phyloP scores from a whole-genome alignment of 2,888 invertebrate genomes.

The Dichetophora obliterata region DNA sequence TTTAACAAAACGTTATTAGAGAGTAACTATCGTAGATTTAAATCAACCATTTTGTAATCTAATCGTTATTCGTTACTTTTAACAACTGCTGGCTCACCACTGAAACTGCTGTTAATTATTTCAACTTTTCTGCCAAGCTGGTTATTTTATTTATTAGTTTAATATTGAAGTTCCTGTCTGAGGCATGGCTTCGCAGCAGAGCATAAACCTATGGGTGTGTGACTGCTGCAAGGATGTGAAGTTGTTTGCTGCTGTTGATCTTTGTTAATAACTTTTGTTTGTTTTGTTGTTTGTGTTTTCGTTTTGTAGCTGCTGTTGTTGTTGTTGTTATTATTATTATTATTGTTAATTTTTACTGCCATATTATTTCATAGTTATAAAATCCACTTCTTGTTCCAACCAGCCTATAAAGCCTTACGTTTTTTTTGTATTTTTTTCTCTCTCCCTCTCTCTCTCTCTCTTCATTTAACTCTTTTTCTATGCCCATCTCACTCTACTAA shows the following conservation, averaged over 20 bases:
- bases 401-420: neutral
- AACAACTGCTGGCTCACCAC: neutral
- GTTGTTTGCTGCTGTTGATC: slow-evolving; percentile 16
- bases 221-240: slow-evolving; percentile 16
- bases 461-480: too few species aligned
- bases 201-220: neutral
- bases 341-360: neutral
- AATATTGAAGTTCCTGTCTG: slow-evolving; percentile 25
- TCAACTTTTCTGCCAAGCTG: neutral
- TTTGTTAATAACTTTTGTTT: slow-evolving; percentile 30
- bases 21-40: too few species aligned
- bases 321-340: neutral
- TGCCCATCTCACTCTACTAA: neutral
- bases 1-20: too few species aligned
- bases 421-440: neutral
- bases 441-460: neutral
- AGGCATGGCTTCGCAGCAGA: neutral
- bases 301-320: too few species aligned
- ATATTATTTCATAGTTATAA: too few species aligned
- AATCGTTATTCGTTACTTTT: neutral
- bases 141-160: slow-evolving; percentile 23
- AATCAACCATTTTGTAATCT: too few species aligned
- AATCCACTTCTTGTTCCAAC: too few species aligned
- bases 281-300: too few species aligned
- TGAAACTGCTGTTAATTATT: neutral